A percentile compares a stretch with the other conserved stretches of the same genome.
Evolutionary conservation across 2,113 vertebrate species (phyloP).

Genomic region (Podiceps cristatus): DNA sequence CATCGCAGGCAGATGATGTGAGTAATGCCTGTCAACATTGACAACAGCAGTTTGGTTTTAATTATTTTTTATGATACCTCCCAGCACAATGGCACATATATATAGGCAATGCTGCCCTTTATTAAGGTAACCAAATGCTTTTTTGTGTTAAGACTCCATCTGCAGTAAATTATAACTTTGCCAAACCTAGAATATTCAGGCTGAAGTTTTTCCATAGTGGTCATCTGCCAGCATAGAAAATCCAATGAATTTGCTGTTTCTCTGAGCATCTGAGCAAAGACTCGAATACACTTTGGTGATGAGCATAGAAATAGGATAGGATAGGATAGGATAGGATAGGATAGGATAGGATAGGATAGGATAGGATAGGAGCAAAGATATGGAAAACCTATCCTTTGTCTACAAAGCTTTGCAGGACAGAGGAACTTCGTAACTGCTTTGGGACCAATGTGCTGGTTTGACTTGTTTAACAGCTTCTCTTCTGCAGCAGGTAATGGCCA

Average conservation of each 20-base stretch:
- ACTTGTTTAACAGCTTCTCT: not conserved
- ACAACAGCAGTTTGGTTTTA: not conserved
- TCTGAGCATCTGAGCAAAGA: not conserved
- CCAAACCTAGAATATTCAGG: not conserved
- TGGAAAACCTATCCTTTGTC: not conserved
- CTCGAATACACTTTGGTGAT: not conserved
- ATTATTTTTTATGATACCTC: slow-evolving; percentile 5
- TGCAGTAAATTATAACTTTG: not conserved
- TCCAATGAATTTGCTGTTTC: not conserved
- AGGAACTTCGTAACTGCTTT: not conserved
- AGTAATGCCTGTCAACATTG: not conserved
- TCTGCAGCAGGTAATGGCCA: not conserved
- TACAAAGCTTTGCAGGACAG: not conserved
- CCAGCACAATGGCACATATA: not conserved
- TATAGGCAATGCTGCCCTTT: not conserved
- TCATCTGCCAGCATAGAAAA: not conserved
- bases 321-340: not conserved
- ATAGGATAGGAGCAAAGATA: not conserved
- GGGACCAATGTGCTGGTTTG: not conserved
- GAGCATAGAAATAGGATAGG: not conserved
- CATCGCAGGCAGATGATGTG: not conserved
- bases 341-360: not conserved
- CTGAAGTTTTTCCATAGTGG: not conserved
- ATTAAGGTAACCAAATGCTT: not conserved
- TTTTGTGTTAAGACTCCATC: not conserved